These are phyloP conservation scores for Ophion obscuratus DNA, from an alignment of 2,888 invertebrate species.

Conservation along the genomic window DNA sequence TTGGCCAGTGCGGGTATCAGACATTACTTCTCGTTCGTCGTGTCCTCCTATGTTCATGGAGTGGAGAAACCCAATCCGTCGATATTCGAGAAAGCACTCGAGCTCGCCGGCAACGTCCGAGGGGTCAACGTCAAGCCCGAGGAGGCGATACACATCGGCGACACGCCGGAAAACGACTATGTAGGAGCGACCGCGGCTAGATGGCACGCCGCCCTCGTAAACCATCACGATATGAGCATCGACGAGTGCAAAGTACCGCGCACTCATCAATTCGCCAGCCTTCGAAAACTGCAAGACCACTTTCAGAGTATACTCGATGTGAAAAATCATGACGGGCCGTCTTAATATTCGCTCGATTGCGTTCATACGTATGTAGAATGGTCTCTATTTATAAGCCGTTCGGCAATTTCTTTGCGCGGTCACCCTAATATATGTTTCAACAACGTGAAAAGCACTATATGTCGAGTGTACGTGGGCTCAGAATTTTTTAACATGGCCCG, in stretches of 20 bases:
- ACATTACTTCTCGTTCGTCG: slow-evolving; percentile 91
- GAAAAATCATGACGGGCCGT: background rate
- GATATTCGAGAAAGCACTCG: slow-evolving; percentile 87
- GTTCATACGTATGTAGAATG: background rate
- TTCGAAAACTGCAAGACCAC: slow-evolving; percentile 74
- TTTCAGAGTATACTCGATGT: slow-evolving; percentile 67
- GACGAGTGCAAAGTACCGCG: slow-evolving; percentile 54
- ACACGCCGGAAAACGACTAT: slow-evolving; percentile 91
- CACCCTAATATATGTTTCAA: background rate
- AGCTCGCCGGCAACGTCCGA: slow-evolving; percentile 84
- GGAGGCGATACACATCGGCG: slow-evolving; percentile 93
- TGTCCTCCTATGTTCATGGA: slow-evolving; percentile 91
- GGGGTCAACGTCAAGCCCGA: slow-evolving; percentile 81
- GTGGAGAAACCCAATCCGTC: slow-evolving; percentile 90
- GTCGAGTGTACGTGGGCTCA: too few species aligned
- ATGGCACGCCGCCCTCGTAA: slow-evolving; percentile 88
- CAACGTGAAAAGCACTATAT: background rate
- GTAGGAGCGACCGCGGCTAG: slow-evolving; percentile 90
- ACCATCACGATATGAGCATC: slow-evolving; percentile 67
- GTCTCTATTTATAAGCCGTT: background rate
- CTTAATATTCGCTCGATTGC: background rate
- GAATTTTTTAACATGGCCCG: too few species aligned
- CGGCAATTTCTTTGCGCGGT: background rate
- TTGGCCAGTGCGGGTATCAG: slow-evolving; percentile 88
- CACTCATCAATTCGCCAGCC: slow-evolving; percentile 70